A percentile compares a stretch with the other conserved stretches of the same genome.
Conservation (phyloP, 2,797 vertebrate species). For the Sebastiscus tertius region DNA sequence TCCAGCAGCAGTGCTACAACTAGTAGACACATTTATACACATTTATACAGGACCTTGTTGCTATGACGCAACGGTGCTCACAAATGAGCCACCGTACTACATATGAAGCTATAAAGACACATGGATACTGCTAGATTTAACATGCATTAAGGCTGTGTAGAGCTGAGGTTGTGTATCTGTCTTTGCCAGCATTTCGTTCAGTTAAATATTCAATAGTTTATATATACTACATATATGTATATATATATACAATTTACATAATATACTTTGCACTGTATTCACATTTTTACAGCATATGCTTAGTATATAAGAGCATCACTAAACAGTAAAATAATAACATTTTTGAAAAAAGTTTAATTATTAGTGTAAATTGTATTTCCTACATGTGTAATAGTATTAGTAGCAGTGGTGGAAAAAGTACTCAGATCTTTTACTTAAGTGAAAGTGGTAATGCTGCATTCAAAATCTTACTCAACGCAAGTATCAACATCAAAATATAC, state of each 20-base stretch:
- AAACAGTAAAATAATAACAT: not conserved
- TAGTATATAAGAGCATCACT: not conserved
- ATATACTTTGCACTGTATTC: not conserved
- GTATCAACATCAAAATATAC: not conserved
- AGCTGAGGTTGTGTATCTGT: not conserved
- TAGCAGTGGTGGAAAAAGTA: too few species aligned
- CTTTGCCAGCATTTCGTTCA: too few species aligned
- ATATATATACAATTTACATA: not conserved
- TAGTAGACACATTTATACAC: not conserved
- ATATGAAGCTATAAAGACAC: not conserved
- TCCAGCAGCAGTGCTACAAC: not conserved
- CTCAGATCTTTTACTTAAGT: too few species aligned
- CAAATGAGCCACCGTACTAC: not conserved
- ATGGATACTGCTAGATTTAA: not conserved
- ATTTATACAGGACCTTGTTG: not conserved
- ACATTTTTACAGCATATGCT: not conserved
- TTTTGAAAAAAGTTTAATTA: accelerated
- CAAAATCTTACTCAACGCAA: too few species aligned
- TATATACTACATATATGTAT: not conserved
- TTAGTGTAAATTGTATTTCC: not conserved
- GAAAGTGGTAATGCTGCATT: too few species aligned
- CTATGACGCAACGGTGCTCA: not conserved
- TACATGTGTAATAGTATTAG: not conserved
- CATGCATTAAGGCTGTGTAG: not conserved
- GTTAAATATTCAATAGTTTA: not conserved